Percentiles rank a stretch among this genome's conserved stretches.
phyloP scores from a whole-genome alignment of 2,888 invertebrate genomes.

The Iphiclides podalirius region DNA sequence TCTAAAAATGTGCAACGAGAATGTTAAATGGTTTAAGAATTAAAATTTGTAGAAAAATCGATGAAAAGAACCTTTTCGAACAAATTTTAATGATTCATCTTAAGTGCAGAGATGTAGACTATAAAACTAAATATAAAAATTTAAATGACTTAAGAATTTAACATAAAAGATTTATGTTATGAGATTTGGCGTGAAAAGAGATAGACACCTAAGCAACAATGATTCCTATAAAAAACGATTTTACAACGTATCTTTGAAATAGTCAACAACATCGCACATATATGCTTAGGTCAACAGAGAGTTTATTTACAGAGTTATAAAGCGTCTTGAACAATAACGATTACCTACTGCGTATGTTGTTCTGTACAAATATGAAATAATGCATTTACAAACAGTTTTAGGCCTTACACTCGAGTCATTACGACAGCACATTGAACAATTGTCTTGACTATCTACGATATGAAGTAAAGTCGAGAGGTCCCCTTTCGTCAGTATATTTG shows the following conservation, averaged over 20 bases:
- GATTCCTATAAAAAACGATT: slow-evolving; percentile 39
- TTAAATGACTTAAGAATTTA: slow-evolving; percentile 32
- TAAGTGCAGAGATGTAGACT: too few relatives aligned
- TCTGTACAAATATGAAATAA: slow-evolving; percentile 57
- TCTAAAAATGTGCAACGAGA: slow-evolving; percentile 28
- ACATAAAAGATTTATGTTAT: slow-evolving; percentile 36
- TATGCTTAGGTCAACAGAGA: slow-evolving; percentile 42
- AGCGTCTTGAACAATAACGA: slow-evolving; percentile 34
- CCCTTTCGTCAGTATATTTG: slow-evolving; percentile 61
- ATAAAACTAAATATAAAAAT: too few relatives aligned
- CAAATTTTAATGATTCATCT: too few relatives aligned
- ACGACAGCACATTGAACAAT: slow-evolving; percentile 28
- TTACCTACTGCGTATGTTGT: slow-evolving; percentile 25
- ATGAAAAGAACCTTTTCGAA: too few relatives aligned
- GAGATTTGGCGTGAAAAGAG: slow-evolving; percentile 35
- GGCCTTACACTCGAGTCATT: slow-evolving; percentile 30
- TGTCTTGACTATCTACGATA: slow-evolving; percentile 61
- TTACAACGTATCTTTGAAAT: slow-evolving; percentile 30
- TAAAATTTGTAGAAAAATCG: too few relatives aligned
- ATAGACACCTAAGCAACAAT: slow-evolving; percentile 38
- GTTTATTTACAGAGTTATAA: slow-evolving; percentile 40
- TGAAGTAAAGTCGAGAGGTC: slow-evolving; percentile 69
- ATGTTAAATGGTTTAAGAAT: slow-evolving; percentile 37
- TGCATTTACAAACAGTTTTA: slow-evolving; percentile 37
- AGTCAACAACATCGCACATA: slow-evolving; percentile 47